Base-by-base conservation (phyloP, 2,797 vertebrate species). In the Tachyglossus aculeatus region DNA sequence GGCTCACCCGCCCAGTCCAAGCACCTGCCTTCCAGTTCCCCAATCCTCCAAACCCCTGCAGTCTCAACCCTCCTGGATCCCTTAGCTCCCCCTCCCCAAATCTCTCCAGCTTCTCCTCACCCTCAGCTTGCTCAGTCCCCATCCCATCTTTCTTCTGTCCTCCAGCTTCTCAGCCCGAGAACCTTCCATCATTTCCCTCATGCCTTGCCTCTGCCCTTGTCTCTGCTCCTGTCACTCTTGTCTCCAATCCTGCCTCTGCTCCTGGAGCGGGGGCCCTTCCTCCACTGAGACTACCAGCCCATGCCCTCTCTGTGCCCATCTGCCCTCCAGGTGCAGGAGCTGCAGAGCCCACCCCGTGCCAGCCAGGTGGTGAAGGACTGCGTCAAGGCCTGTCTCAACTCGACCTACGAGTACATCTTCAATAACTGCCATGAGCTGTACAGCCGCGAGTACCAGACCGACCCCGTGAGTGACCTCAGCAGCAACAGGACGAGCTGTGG, bases 321-420 rank as follows among this genome's bases (percentile, higher is more conserved):
- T 21, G 1, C 19, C 21, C 24, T 41, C 16, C 34, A 31, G 22
- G 66, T 61, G 8, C 13, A 67, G 25, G 77, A 88, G 29, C 90
- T 99, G 43, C 98, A 99, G 91, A 98, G 96, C 77, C 98, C 98
- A 0, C 98, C 98, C 5, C 93, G 98, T 78, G 97, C 98, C 86
- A 98, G 98, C 71, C 97, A 99, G 83, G 98, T 99, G 51, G 98
- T 99, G 45, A 95, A 94, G 82, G 98, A 98, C 80, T 99, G 98
- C 37, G 97, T 99, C 34, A 98, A 98, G 78, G 98, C 98, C 62
- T 99, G 97, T 77, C 96, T 99, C 78, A 99, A 99, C 88, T 99
- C 98, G 16, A 99, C 97, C 1, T 99, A 98, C 0, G 96, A 98
- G 83, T 99, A 99, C 87, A 97, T 99, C 92, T 99, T 99, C 89